These are phyloP conservation scores for Monopis laevigella DNA, from an alignment of 2,888 invertebrate genomes.

Conservation along the genomic window DNA sequence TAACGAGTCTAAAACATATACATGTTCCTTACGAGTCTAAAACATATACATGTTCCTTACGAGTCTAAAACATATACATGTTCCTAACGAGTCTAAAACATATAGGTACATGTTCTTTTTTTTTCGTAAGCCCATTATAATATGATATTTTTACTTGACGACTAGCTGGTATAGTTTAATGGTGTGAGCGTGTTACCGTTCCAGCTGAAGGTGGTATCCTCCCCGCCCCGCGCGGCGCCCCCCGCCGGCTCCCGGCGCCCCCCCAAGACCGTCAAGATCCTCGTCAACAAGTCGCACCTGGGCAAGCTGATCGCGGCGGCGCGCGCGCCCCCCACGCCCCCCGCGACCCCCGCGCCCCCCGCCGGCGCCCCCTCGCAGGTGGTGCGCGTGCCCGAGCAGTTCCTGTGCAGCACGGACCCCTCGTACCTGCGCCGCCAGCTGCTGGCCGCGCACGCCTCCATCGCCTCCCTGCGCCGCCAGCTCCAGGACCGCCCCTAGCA, in stretches of 20 bases:
- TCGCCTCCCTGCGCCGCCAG: constrained; percentile 18
- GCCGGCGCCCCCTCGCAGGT: neutral
- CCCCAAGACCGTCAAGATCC: constrained; percentile 50
- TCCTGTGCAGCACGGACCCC: constrained; percentile 22
- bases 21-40: too few relatives aligned
- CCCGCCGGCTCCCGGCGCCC: constrained; percentile 14
- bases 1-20: too few relatives aligned
- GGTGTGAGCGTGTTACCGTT: too few relatives aligned
- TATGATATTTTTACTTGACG: too few relatives aligned
- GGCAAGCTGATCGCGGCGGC: constrained; percentile 32
- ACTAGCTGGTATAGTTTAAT: too few relatives aligned
- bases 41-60: too few relatives aligned
- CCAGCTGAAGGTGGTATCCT: neutral
- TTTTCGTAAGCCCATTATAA: too few relatives aligned
- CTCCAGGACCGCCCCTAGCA: neutral
- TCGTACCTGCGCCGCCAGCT: constrained; percentile 30
- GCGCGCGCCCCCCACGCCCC: neutral
- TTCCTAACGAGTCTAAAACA: too few relatives aligned
- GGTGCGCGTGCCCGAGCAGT: constrained; percentile 23
- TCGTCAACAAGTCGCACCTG: constrained; percentile 47
- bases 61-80: too few relatives aligned
- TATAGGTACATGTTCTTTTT: too few relatives aligned
- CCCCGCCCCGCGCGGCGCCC: constrained; percentile 8
- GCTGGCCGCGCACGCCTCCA: constrained; percentile 28
- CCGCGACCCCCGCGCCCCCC: neutral